phyloP scores from a whole-genome alignment of 2,113 vertebrate species.

The Vanacampus margaritifer region DNA sequence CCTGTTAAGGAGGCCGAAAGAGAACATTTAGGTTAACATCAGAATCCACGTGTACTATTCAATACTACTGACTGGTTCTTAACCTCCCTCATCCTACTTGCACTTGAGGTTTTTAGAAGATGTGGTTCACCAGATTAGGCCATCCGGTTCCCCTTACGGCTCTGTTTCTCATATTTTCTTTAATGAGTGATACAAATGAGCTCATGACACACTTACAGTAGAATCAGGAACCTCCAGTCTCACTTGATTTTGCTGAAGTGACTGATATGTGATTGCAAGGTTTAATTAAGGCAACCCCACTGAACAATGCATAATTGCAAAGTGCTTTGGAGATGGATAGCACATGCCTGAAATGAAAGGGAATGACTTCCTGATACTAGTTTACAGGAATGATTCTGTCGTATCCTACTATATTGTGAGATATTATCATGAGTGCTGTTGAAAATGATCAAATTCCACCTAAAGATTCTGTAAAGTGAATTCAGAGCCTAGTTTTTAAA shows the following conservation, averaged over 20 bases:
- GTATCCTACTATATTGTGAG: background rate
- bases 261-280: constrained; percentile 20
- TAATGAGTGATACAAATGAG: no score
- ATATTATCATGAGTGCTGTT: background rate
- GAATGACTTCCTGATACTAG: constrained; percentile 22
- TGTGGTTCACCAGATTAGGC: no score
- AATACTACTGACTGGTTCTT: no score
- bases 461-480: background rate
- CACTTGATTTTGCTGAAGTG: constrained; percentile 13
- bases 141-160: no score
- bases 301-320: constrained; percentile 37
- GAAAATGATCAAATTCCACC: background rate
- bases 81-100: no score
- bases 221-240: background rate
- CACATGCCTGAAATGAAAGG: constrained; percentile 27
- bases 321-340: constrained; percentile 26
- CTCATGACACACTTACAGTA: background rate
- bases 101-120: no score
- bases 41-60: no score
- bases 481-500: background rate
- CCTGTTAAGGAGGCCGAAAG: no score
- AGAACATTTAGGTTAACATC: no score
- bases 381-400: background rate
- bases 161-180: no score
- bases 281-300: constrained; percentile 47